Conservation (phyloP, 2,888 invertebrate genomes). For the Tricholauxania praeusta region DNA sequence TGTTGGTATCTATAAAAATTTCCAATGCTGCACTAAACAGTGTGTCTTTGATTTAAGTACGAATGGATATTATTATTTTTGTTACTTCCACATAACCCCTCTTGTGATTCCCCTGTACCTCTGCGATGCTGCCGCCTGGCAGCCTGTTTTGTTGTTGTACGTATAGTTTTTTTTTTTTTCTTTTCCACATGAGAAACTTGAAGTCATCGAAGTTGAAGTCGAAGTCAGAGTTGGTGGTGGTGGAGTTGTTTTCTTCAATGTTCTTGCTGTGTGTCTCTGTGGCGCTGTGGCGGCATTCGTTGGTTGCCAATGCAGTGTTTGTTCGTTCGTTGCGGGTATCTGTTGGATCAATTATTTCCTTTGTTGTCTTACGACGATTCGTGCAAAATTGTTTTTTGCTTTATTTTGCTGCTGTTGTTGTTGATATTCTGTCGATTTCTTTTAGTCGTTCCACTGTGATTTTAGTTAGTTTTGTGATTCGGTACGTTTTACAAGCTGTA, state of each 20-base stretch:
- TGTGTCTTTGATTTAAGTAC: constrained; percentile 13
- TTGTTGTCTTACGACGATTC: constrained; percentile 9
- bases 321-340: constrained; percentile 27
- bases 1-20: not conserved
- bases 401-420: not conserved
- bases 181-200: constrained; percentile 15
- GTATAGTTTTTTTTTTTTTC: not conserved
- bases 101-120: not conserved
- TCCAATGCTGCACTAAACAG: constrained; percentile 21
- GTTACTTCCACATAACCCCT: not conserved
- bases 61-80: not conserved
- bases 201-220: not conserved
- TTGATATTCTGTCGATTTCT: constrained; percentile 1
- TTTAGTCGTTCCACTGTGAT: not conserved
- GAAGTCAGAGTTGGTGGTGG: constrained; percentile 2
- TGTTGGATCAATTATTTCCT: constrained; percentile 34
- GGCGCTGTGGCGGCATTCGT: no score
- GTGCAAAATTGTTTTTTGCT: constrained; percentile 8
- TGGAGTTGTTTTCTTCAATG: not conserved
- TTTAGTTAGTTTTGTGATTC: not conserved
- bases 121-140: not conserved
- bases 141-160: not conserved
- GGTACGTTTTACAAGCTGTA: not conserved
- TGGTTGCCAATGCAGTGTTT: constrained; percentile 14
- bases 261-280: not conserved